These are phyloP conservation scores for Cerceris rybyensis DNA, from an alignment of 2,888 invertebrate species.

Conservation along the genomic window DNA sequence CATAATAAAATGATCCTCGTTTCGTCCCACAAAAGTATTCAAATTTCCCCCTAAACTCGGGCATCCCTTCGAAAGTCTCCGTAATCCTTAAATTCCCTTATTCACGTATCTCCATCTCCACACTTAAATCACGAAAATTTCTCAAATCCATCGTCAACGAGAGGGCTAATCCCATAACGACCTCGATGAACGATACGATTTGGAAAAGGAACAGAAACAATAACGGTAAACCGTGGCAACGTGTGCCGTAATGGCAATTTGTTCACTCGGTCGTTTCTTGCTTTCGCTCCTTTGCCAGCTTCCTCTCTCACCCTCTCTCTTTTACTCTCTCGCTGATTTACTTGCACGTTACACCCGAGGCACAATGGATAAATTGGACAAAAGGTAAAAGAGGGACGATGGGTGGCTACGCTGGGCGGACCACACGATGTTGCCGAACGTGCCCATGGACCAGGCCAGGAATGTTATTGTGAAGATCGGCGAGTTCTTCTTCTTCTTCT, in stretches of 20 bases:
- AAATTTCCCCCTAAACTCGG: too few species aligned
- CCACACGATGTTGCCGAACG: constrained; percentile 39
- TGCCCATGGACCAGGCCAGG: constrained; percentile 42
- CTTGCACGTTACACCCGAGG: constrained; percentile 47
- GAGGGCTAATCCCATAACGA: constrained; percentile 1
- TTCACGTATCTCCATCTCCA: too few species aligned
- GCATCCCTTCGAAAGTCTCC: too few species aligned
- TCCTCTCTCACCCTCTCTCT: constrained; percentile 15
- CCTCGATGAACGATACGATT: constrained; percentile 43
- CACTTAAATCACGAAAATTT: too few species aligned
- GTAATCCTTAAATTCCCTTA: too few species aligned
- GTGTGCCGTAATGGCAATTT: constrained; percentile 71
- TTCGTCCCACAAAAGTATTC: too few species aligned
- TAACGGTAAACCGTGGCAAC: constrained; percentile 67
- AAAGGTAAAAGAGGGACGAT: constrained; percentile 45
- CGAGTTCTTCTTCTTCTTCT: constrained; percentile 26
- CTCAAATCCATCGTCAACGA: too few species aligned
- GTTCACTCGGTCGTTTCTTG: constrained; percentile 54
- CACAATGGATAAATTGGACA: constrained; percentile 68
- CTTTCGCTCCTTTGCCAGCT: constrained; percentile 23
- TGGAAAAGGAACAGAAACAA: constrained; percentile 58
- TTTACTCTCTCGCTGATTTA: constrained; percentile 28
- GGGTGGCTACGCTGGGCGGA: constrained; percentile 30
- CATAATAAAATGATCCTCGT: too few species aligned
- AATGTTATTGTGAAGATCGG: constrained; percentile 64